Evolutionary conservation across 2,888 invertebrate genomes (phyloP).

Genomic region (Eupithecia pulchellata): DNA sequence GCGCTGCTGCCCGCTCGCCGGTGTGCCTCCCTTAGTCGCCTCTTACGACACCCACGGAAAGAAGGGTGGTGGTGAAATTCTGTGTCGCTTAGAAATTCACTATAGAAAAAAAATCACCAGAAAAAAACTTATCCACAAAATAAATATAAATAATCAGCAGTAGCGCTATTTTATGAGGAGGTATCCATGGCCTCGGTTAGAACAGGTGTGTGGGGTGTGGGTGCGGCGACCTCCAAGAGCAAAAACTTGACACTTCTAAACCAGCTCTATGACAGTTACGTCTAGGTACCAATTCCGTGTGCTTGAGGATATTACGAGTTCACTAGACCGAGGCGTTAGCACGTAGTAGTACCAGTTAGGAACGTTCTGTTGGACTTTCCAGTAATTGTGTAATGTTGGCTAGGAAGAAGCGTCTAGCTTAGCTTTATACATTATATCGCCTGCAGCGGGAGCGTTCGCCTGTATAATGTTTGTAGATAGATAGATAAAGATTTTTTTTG

Average conservation of each 20-base stretch:
- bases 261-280: slow-evolving; percentile 28
- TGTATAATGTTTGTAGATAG: too few relatives aligned
- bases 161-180: neutral
- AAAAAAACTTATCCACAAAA: neutral
- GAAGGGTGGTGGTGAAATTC: too few relatives aligned
- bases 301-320: slow-evolving; percentile 22
- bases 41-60: too few relatives aligned
- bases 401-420: neutral
- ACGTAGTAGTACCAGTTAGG: neutral
- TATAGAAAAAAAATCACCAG: neutral
- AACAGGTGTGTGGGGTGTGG: slow-evolving; percentile 26
- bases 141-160: neutral
- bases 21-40: too few relatives aligned
- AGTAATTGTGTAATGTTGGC: neutral
- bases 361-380: neutral
- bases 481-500: too few relatives aligned
- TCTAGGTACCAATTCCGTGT: slow-evolving; percentile 23
- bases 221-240: slow-evolving; percentile 39
- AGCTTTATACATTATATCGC: neutral
- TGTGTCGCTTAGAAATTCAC: neutral
- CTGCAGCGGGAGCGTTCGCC: neutral
- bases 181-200: neutral
- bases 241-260: slow-evolving; percentile 43
- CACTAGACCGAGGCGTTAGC: slow-evolving; percentile 12
- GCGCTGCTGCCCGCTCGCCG: too few relatives aligned